A percentile compares a stretch with the other conserved stretches of the same genome.
Conservation (phyloP, 1,140 invertebrate genomes). For the Rhopalosiphum padi region DNA sequence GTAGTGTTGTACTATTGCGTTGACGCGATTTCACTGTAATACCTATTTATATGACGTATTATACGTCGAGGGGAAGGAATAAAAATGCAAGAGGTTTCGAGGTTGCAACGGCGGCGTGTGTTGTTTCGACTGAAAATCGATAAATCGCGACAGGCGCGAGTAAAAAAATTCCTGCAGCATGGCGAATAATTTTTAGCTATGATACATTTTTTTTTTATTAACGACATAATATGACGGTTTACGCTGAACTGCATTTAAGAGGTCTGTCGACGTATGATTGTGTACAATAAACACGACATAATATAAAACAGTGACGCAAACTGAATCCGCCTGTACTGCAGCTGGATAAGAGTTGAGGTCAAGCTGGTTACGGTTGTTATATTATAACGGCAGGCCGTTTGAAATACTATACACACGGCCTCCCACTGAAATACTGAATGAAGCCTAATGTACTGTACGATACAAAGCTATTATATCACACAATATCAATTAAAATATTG, state of each 20-base stretch:
- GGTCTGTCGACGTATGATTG: too few relatives aligned
- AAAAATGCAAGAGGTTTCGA: not conserved
- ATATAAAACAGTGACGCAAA: not conserved
- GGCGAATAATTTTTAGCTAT: not conserved
- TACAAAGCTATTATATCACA: not conserved
- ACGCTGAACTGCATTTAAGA: not conserved
- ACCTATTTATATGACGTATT: not conserved
- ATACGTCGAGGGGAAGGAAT: not conserved
- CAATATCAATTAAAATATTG: not conserved
- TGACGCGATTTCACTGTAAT: not conserved
- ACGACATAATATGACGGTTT: not conserved
- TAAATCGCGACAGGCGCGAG: not conserved
- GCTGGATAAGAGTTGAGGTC: not conserved
- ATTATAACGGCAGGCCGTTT: not conserved
- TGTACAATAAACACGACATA: not conserved
- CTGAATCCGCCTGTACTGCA: not conserved
- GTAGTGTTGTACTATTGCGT: not conserved
- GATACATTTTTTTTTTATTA: not conserved
- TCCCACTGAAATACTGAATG: not conserved
- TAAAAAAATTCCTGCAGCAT: not conserved
- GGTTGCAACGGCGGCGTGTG: not conserved
- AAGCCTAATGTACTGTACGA: not conserved
- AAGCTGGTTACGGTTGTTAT: not conserved
- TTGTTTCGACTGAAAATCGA: constrained; percentile 1
- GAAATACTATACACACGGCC: not conserved